Conservation (phyloP, 2,888 invertebrate genomes). For the Himalopsyche anomala region DNA sequence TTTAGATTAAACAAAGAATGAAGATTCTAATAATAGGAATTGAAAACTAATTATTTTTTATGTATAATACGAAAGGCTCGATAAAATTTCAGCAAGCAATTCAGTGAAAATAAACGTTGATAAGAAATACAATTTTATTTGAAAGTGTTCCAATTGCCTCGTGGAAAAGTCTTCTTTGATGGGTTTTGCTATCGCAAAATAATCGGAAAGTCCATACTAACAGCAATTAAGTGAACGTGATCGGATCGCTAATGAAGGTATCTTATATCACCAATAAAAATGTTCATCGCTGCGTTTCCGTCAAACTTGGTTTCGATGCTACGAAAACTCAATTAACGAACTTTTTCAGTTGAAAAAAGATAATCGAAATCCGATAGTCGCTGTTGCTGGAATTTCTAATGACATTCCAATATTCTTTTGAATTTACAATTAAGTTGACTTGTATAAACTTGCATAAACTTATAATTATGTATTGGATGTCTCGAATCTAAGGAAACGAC, state of each 20-base stretch:
- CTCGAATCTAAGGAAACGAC: too few relatives aligned
- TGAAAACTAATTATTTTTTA: background rate
- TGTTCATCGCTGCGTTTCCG: slow-evolving; percentile 16
- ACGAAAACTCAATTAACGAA: slow-evolving; percentile 11
- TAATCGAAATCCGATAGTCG: slow-evolving; percentile 7
- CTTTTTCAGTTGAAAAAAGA: slow-evolving; percentile 22
- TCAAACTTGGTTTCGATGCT: slow-evolving; percentile 3
- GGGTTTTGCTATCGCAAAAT: slow-evolving; percentile 60
- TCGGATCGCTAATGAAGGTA: slow-evolving; percentile 57
- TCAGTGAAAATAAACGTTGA: background rate
- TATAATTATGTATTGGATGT: too few relatives aligned
- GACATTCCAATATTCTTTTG: too few relatives aligned
- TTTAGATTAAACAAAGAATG: too few relatives aligned
- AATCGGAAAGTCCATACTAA: slow-evolving; percentile 62
- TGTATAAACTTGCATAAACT: too few relatives aligned
- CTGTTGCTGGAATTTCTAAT: background rate
- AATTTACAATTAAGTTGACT: too few relatives aligned
- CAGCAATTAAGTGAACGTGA: slow-evolving; percentile 65
- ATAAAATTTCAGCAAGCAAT: slow-evolving; percentile 1
- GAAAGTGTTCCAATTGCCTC: slow-evolving; percentile 21
- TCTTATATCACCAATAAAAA: slow-evolving; percentile 40
- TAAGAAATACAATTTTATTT: slow-evolving; percentile 8
- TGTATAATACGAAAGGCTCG: background rate
- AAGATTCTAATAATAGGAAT: too few relatives aligned
- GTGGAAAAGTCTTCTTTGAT: slow-evolving; percentile 15